These are phyloP conservation scores for Rhynchopsitta pachyrhyncha DNA, from an alignment of 2,113 vertebrate species.

Conservation along the genomic window DNA sequence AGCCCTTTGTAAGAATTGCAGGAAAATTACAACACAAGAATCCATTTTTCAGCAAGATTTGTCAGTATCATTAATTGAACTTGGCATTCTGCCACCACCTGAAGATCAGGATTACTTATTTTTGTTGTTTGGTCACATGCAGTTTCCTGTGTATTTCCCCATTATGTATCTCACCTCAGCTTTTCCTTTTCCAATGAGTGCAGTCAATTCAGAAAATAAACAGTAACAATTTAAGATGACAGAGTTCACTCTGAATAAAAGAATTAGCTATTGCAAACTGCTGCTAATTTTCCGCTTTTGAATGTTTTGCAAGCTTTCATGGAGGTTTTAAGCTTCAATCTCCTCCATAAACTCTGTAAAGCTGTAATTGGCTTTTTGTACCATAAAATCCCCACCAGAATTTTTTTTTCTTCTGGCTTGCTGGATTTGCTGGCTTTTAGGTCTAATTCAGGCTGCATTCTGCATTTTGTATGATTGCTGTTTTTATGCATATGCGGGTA, in stretches of 20 bases:
- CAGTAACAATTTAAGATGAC: not conserved
- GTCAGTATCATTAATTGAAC: not conserved
- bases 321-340: not conserved
- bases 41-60: not conserved
- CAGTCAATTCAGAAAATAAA: not conserved
- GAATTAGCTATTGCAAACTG: not conserved
- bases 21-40: not conserved
- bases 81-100: not conserved
- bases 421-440: constrained; percentile 22
- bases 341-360: constrained; percentile 17
- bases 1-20: not conserved
- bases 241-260: not conserved
- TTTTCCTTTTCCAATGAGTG: not conserved
- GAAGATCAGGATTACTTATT: not conserved
- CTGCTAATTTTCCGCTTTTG: constrained; percentile 27
- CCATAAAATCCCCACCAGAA: not conserved
- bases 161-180: not conserved
- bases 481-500: constrained; percentile 1
- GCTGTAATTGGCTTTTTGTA: constrained; percentile 34
- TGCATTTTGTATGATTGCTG: not conserved
- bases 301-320: not conserved
- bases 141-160: not conserved
- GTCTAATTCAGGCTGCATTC: not conserved
- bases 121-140: not conserved
- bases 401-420: not conserved